A percentile compares a stretch with the other conserved stretches of the same genome.
These are phyloP conservation scores for Gymnothorax reevesii DNA, from an alignment of 2,797 vertebrate genomes.

Conservation along the genomic window DNA sequence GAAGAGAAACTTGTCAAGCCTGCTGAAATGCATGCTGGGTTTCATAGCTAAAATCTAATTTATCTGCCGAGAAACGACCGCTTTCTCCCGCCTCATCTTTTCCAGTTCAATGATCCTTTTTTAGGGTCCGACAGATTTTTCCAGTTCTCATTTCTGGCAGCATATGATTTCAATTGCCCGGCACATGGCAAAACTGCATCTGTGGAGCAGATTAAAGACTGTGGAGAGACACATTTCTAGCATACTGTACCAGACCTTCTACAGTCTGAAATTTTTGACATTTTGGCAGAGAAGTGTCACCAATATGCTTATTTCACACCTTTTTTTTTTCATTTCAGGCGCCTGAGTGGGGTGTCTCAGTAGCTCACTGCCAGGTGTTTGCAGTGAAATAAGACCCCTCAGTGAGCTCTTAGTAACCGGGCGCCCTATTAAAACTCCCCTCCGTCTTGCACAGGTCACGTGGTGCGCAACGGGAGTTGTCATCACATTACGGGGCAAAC, in stretches of 20 bases:
- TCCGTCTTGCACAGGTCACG: background rate
- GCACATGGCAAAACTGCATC: constrained; percentile 28
- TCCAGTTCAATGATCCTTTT: constrained; percentile 58
- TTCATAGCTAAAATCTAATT: constrained; percentile 30
- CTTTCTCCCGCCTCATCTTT: constrained; percentile 63
- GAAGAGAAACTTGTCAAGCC: constrained; percentile 10
- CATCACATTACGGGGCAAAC: constrained; percentile 20
- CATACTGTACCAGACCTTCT: background rate
- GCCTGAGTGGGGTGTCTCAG: constrained; percentile 19
- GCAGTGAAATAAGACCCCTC: background rate
- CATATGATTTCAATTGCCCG: background rate
- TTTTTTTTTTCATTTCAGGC: constrained; percentile 14
- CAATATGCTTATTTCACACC: constrained; percentile 17
- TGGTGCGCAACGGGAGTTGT: background rate
- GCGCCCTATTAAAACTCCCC: constrained; percentile 14
- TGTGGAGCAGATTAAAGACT: constrained; percentile 30
- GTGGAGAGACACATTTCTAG: background rate
- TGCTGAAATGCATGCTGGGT: constrained; percentile 32
- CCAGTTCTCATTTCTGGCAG: constrained; percentile 55
- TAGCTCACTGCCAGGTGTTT: constrained; percentile 9
- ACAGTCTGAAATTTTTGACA: background rate
- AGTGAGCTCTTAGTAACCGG: background rate
- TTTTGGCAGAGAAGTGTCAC: background rate
- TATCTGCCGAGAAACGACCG: constrained; percentile 44
- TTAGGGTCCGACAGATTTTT: constrained; percentile 62